Evolutionary conservation across 1,140 invertebrate genomes (phyloP).

Genomic region (Adoxophyes honmai): DNA sequence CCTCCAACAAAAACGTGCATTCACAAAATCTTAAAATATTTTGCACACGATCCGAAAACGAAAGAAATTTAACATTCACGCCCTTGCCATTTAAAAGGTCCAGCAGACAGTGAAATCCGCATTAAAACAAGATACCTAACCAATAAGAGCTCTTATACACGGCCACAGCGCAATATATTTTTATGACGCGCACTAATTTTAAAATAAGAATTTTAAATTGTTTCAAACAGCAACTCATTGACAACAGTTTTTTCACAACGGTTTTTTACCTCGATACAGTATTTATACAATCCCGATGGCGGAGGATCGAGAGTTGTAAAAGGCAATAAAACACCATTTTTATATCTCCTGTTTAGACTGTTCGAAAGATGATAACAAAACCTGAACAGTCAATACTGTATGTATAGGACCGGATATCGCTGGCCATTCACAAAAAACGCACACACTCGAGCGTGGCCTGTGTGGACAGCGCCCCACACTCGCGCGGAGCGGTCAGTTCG

Average conservation of each 20-base stretch:
- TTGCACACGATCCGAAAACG: too few species aligned
- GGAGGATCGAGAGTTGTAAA: slow-evolving; percentile 62
- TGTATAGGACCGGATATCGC: slow-evolving; percentile 67
- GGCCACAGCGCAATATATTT: not conserved
- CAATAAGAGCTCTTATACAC: slow-evolving; percentile 1
- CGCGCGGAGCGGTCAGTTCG: slow-evolving; percentile 30
- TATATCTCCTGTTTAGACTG: slow-evolving; percentile 74
- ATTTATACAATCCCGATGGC: slow-evolving; percentile 51
- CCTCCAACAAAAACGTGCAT: too few species aligned
- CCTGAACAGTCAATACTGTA: slow-evolving; percentile 51
- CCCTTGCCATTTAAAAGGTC: too few species aligned
- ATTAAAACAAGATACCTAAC: too few species aligned
- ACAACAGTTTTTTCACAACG: slow-evolving; percentile 72
- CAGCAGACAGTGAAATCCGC: too few species aligned
- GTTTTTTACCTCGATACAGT: slow-evolving; percentile 37
- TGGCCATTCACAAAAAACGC: slow-evolving; percentile 72
- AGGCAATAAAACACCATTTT: slow-evolving; percentile 73
- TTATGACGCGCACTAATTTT: slow-evolving; percentile 30
- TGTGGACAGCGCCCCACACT: slow-evolving; percentile 31
- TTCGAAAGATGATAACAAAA: slow-evolving; percentile 70
- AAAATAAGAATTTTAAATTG: slow-evolving; percentile 54
- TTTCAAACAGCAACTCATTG: slow-evolving; percentile 48
- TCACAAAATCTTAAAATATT: too few species aligned
- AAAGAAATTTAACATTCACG: too few species aligned
- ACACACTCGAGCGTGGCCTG: slow-evolving; percentile 38